These are phyloP conservation scores for Exephanes ischioxanthus DNA, from an alignment of 2,888 invertebrate genomes.

Conservation along the genomic window DNA sequence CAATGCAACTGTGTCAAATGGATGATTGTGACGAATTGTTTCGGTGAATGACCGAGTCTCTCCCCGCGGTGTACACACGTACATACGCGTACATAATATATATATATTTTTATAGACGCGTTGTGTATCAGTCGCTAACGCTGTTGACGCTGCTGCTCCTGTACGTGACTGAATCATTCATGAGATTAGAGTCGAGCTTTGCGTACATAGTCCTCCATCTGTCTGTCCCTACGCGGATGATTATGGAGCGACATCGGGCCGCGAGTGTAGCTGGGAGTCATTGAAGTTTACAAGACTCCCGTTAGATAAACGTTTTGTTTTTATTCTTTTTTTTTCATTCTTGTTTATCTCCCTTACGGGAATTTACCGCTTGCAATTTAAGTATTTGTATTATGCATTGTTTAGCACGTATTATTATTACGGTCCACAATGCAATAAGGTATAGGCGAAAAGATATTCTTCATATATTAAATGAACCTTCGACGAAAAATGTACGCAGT, in stretches of 20 bases:
- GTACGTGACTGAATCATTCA: constrained; percentile 67
- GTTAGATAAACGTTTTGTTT: neutral
- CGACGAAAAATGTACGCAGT: no score
- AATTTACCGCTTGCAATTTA: neutral
- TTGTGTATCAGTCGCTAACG: constrained; percentile 19
- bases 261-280: neutral
- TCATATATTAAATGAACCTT: neutral
- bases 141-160: constrained; percentile 15
- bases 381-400: neutral
- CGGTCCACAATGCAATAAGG: neutral
- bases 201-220: constrained; percentile 23
- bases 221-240: neutral
- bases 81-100: constrained; percentile 1
- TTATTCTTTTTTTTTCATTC: neutral
- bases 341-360: neutral
- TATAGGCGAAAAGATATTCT: neutral
- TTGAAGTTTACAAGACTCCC: neutral
- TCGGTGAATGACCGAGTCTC: constrained; percentile 64
- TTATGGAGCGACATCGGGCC: neutral
- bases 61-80: neutral
- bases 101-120: neutral
- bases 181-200: constrained; percentile 57
- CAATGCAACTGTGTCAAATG: constrained; percentile 60
- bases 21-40: constrained; percentile 64
- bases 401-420: neutral